phyloP scores from a whole-genome alignment of 2,113 vertebrate species.

The Pteropus alecto region DNA sequence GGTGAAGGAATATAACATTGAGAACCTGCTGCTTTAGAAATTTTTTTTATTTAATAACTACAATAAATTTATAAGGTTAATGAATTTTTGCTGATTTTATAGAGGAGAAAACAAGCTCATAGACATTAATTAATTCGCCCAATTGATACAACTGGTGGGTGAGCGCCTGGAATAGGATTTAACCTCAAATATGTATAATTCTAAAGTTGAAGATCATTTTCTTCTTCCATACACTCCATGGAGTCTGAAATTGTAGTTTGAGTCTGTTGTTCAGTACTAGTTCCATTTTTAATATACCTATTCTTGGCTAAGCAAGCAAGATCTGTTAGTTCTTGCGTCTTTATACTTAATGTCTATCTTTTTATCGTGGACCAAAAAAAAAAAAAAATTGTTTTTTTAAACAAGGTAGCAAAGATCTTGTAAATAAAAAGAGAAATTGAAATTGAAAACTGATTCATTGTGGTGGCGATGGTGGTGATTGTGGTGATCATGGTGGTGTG shows the following conservation, averaged over 20 bases:
- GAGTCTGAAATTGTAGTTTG: not conserved
- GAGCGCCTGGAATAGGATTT: not conserved
- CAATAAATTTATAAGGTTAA: not conserved
- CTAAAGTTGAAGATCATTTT: not conserved
- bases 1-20: not conserved
- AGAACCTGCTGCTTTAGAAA: not conserved
- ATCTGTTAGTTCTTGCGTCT: not conserved
- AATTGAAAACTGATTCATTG: not conserved
- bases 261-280: not conserved
- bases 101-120: not conserved
- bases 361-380: not conserved
- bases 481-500: rapidly evolving
- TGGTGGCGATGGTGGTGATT: rapidly evolving
- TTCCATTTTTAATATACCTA: not conserved
- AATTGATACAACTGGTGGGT: not conserved
- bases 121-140: not conserved
- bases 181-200: not conserved
- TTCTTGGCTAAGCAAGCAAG: not conserved
- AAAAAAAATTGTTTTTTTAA: not conserved
- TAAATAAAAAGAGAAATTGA: not conserved
- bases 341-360: not conserved
- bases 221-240: not conserved
- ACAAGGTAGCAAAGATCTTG: not conserved
- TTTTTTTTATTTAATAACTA: not conserved
- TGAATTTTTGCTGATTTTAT: not conserved